Base-by-base conservation (phyloP, 2,888 invertebrate genomes). In the Ptychoptera contaminata region DNA sequence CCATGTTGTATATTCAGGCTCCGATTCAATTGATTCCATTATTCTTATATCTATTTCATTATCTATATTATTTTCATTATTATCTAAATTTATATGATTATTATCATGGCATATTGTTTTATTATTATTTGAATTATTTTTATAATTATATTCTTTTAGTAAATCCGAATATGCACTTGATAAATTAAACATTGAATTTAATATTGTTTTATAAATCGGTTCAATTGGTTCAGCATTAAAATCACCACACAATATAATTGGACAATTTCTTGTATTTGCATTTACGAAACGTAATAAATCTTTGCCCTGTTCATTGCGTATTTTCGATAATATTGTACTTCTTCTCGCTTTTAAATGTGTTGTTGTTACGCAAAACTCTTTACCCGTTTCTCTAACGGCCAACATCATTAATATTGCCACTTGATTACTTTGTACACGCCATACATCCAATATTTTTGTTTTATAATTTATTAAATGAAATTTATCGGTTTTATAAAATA, bases 1-100 rank as follows among this genome's bases (percentile, higher is more conserved):
- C 82, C 82, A 83, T 1, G 82, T 82, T 0, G 83, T 84, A 57
- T 79, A 84, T 0, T 71, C 67, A 1, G 81, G 81, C 54, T 84
- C 82, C 14, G 67, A 57, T 23, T 65, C 63, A 8, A 62, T 64
- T 2, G 63, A 61, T 10, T 23, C 23, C 3, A 23, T 23, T 23
- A 23, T 7, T 23, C 7, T 23, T 5, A 23, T 23, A 23, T 23
- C 23, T 23, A 23, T 7, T 23, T 23, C 23, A 23, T 23, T 23
- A 23, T 23, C 23, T 23, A 23, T 29, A 34, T 8, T 39, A 37
- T 14, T 43, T 38, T 16, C 34, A 34, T n/a, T n/a, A 35, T 16
- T 31, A 2, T 30, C 11, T 12, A 40, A 35, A 15, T 38, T 32
- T 16, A 39, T 11, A 37, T 53, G 50, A 41, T 34, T 37, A n/a